Evolutionary conservation across 2,888 invertebrate species (phyloP).

Genomic region (Tinea semifulvella): DNA sequence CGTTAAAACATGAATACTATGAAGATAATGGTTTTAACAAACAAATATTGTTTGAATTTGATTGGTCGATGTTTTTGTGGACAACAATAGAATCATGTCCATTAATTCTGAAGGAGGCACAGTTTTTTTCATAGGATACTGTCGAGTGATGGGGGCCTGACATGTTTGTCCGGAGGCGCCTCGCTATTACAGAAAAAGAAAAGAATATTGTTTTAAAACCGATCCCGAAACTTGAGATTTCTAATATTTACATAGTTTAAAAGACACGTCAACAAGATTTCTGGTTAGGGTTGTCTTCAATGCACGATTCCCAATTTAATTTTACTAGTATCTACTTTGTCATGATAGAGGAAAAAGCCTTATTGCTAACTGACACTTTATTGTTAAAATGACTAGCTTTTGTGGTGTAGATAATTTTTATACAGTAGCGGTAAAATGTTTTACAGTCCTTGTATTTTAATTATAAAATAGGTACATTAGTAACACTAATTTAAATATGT

Average conservation of each 20-base stretch:
- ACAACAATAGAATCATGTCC: conserved; percentile 9
- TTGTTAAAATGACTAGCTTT: too few relatives aligned
- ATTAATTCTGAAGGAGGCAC: conserved; percentile 10
- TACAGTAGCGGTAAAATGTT: too few relatives aligned
- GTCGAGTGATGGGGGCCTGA: conserved; percentile 14
- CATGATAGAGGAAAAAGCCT: too few relatives aligned
- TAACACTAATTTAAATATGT: too few relatives aligned
- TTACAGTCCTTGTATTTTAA: too few relatives aligned
- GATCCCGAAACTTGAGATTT: conserved; percentile 41
- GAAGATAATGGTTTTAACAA: conserved; percentile 1
- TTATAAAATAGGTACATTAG: too few relatives aligned
- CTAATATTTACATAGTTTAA: conserved; percentile 52
- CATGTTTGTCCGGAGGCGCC: conserved; percentile 39
- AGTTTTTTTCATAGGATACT: conserved; percentile 9
- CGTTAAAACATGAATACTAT: not conserved
- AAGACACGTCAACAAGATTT: conserved; percentile 43
- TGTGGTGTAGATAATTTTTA: too few relatives aligned
- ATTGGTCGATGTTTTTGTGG: conserved; percentile 1
- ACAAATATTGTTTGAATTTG: not conserved
- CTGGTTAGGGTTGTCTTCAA: conserved; percentile 30
- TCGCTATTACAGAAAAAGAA: conserved; percentile 21
- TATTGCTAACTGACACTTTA: too few relatives aligned
- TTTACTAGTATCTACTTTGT: too few relatives aligned
- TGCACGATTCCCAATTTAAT: too few relatives aligned
- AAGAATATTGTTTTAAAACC: conserved; percentile 45